phyloP scores from a whole-genome alignment of 2,888 invertebrate genomes.

The Rhopalosiphum nymphaeae region DNA sequence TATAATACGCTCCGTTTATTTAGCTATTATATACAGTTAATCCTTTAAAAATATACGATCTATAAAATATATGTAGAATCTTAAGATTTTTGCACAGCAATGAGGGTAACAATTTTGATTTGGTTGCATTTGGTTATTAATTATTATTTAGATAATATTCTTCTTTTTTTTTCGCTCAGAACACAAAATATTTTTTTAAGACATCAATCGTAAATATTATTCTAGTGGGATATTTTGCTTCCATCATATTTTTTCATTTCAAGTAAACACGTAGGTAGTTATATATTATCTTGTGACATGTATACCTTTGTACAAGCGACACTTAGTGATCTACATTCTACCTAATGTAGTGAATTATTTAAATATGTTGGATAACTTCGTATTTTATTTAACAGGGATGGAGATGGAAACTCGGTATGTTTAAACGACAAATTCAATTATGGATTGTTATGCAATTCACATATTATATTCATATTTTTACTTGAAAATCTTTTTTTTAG shows the following conservation, averaged over 20 bases:
- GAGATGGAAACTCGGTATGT: not conserved
- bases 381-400: not conserved
- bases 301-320: not conserved
- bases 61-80: not conserved
- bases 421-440: not conserved
- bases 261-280: not conserved
- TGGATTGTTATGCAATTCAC: not conserved
- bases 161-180: not conserved
- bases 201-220: not conserved
- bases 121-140: not conserved
- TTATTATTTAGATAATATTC: not conserved
- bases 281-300: not conserved
- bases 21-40: not conserved
- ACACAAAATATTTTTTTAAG: not conserved
- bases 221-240: not conserved
- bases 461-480: not conserved
- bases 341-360: not conserved
- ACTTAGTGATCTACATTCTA: not conserved
- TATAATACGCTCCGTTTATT: not conserved
- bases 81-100: not conserved
- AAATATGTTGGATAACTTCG: not conserved
- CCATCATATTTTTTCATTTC: not conserved
- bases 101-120: not conserved
- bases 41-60: not conserved
- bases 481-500: not conserved